Conservation (phyloP, 2,888 invertebrate species). For the Volucella inanis region DNA sequence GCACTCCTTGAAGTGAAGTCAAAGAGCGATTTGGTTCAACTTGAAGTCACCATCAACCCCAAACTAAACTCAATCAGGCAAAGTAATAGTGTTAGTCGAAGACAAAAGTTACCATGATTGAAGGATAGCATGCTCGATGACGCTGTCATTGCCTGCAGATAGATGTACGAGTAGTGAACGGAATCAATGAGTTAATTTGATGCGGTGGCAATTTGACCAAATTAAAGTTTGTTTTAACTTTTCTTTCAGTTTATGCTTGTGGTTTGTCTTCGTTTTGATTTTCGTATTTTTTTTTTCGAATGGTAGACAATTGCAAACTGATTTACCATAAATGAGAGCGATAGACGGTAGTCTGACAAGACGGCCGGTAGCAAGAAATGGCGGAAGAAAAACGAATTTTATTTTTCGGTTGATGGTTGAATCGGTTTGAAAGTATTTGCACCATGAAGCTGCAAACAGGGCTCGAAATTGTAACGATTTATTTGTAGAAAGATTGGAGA, state of each 20-base stretch:
- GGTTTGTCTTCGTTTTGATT: neutral
- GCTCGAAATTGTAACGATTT: neutral
- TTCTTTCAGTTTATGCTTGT: neutral
- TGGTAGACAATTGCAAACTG: constrained; percentile 2
- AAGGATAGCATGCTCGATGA: constrained; percentile 26
- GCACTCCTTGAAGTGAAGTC: constrained; percentile 33
- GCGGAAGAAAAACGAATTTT: neutral
- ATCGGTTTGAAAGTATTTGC: constrained; percentile 32
- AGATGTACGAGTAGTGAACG: constrained; percentile 66
- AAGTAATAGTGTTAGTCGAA: constrained; percentile 57
- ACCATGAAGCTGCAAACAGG: neutral
- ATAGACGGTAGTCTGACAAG: constrained; percentile 11
- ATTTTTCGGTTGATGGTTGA: constrained; percentile 11
- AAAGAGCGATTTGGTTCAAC: constrained; percentile 43
- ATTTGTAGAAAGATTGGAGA: no score
- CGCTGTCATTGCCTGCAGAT: constrained; percentile 59
- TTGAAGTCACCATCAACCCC: neutral
- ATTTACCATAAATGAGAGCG: constrained; percentile 22
- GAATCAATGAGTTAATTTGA: constrained; percentile 72
- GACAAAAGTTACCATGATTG: no score
- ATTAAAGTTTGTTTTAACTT: constrained; percentile 55
- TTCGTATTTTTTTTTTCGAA: neutral
- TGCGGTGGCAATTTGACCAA: constrained; percentile 68
- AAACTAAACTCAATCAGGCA: constrained; percentile 59
- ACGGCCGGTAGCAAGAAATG: neutral